Conservation (phyloP, 2,797 vertebrate species). For the Enteromius afrohamiltoni region DNA sequence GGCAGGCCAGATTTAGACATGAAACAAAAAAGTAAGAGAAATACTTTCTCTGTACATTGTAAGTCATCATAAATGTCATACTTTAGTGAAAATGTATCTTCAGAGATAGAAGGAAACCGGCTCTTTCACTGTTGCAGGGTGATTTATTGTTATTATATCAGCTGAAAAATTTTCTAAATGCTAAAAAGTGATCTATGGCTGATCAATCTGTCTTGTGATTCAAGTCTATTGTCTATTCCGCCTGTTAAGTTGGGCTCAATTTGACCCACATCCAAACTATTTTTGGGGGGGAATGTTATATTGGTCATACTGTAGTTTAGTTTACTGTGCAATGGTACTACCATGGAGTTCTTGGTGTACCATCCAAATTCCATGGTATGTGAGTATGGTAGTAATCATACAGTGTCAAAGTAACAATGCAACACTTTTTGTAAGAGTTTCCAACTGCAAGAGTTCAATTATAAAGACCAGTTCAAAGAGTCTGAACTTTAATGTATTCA, state of each 20-base stretch:
- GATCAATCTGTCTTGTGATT: background rate
- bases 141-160: background rate
- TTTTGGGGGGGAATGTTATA: background rate
- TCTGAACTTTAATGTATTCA: background rate
- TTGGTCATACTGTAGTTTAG: background rate
- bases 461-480: conserved; percentile 13
- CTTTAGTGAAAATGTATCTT: background rate
- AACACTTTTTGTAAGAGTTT: background rate
- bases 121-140: background rate
- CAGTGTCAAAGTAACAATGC: background rate
- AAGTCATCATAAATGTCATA: background rate
- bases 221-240: background rate
- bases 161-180: background rate
- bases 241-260: background rate
- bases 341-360: background rate
- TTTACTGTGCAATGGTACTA: background rate
- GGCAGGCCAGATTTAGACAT: conserved; percentile 64
- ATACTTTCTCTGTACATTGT: background rate
- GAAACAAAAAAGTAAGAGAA: conserved; percentile 73
- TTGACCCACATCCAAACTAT: background rate
- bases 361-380: background rate
- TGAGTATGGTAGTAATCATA: background rate
- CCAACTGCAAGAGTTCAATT: background rate
- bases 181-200: background rate
- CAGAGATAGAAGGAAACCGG: background rate